Percentiles rank a stretch among this genome's conserved stretches.
Evolutionary conservation across 2,113 vertebrate genomes (phyloP).

Genomic region (Vulpes lagopus): DNA sequence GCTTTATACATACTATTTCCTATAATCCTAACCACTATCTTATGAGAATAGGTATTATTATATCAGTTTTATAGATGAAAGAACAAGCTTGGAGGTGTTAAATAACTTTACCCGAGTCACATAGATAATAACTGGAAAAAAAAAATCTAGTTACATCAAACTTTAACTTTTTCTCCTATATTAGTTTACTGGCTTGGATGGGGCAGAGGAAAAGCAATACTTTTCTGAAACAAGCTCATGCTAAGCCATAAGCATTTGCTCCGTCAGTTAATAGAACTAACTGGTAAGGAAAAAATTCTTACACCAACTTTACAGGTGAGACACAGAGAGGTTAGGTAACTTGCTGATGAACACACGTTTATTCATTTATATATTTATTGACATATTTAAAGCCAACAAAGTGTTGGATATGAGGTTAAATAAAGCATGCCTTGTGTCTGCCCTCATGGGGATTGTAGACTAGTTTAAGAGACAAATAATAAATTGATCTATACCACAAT

Average conservation of each 20-base stretch:
- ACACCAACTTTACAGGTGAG: background rate
- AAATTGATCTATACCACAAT: background rate
- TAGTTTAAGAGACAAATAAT: background rate
- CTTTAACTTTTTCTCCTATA: background rate
- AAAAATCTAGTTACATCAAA: background rate
- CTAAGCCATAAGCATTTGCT: background rate
- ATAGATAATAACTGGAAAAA: background rate
- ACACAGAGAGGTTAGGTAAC: background rate
- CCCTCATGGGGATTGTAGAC: background rate
- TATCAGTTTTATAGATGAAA: background rate
- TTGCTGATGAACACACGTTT: background rate
- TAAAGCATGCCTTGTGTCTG: background rate
- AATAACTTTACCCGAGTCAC: background rate
- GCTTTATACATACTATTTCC: background rate
- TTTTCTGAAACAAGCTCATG: background rate
- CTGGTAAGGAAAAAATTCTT: constrained; percentile 8
- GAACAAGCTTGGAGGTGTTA: background rate
- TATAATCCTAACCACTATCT: background rate
- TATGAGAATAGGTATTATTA: background rate
- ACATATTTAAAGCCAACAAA: background rate
- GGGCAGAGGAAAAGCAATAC: background rate
- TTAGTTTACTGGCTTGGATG: background rate
- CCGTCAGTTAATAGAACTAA: background rate
- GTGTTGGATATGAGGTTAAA: background rate
- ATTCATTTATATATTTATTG: background rate